phyloP scores from a whole-genome alignment of 2,888 invertebrate genomes.

The Latrodectus elegans region DNA sequence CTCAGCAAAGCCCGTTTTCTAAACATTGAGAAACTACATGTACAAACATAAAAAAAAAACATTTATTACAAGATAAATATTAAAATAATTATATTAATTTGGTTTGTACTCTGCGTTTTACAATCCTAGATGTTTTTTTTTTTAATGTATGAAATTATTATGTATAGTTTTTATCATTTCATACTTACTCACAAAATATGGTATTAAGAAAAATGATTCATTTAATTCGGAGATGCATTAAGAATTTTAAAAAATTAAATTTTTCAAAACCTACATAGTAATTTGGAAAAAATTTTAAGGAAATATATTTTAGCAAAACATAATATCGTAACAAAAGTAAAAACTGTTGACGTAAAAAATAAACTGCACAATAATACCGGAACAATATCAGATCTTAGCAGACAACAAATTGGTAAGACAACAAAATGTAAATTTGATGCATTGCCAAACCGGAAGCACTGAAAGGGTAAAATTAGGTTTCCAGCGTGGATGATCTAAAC shows the following conservation, averaged over 20 bases:
- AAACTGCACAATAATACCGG: background rate
- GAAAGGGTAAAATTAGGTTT: constrained; percentile 54
- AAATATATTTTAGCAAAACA: too few relatives aligned
- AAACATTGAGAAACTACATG: constrained; percentile 32
- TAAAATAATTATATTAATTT: background rate
- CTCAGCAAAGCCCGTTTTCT: constrained; percentile 40
- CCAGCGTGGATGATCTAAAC: constrained; percentile 37
- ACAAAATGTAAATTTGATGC: constrained; percentile 41
- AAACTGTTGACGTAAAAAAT: background rate
- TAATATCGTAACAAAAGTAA: background rate
- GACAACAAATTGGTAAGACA: background rate
- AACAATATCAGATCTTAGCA: constrained; percentile 3
- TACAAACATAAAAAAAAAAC: background rate
- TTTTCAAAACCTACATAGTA: background rate
- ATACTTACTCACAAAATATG: background rate
- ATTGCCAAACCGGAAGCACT: constrained; percentile 62
- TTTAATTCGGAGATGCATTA: background rate
- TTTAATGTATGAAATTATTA: too few relatives aligned
- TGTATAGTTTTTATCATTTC: too few relatives aligned
- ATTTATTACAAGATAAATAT: background rate
- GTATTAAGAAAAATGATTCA: background rate
- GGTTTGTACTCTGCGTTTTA: background rate
- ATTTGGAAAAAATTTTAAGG: too few relatives aligned
- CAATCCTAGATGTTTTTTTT: too few relatives aligned
- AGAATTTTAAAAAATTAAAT: background rate